phyloP scores from a whole-genome alignment of 2,888 invertebrate species.

The Tanypteryx hageni region DNA sequence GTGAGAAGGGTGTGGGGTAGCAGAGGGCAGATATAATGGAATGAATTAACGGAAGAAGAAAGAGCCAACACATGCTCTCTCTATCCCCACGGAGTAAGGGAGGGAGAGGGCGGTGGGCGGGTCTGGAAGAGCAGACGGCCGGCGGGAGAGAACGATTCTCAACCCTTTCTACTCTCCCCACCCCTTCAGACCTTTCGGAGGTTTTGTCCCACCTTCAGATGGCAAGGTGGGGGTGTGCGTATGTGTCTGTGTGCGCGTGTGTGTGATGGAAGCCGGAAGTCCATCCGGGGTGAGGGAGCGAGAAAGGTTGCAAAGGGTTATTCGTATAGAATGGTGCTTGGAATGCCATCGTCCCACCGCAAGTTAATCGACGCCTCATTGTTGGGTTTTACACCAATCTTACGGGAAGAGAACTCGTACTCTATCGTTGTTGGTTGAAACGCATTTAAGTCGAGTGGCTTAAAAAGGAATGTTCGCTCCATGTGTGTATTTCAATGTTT shows the following conservation, averaged over 20 bases:
- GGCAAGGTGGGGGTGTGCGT: conserved; percentile 56
- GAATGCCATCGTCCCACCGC: not conserved
- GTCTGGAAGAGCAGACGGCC: conserved; percentile 66
- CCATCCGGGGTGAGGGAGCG: conserved; percentile 26
- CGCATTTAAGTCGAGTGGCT: too few relatives aligned
- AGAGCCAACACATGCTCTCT: conserved; percentile 65
- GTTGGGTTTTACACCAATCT: too few relatives aligned
- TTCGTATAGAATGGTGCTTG: not conserved
- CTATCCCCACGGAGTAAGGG: conserved; percentile 67
- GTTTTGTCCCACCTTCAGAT: not conserved
- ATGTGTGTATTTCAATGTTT: too few relatives aligned
- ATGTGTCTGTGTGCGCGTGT: not conserved
- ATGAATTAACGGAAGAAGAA: conserved; percentile 62
- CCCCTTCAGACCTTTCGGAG: conserved; percentile 58
- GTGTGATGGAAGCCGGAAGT: conserved; percentile 62
- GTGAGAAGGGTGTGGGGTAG: not conserved
- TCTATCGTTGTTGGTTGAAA: too few relatives aligned
- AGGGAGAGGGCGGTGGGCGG: conserved; percentile 64
- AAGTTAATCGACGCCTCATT: not conserved
- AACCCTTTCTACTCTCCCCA: conserved; percentile 65
- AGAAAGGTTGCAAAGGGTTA: not conserved
- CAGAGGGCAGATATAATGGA: conserved; percentile 58
- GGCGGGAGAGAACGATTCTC: conserved; percentile 66
- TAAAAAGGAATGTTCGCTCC: too few relatives aligned
- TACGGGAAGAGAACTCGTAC: too few relatives aligned